Evolutionary conservation across 2,888 invertebrate genomes (phyloP).

Genomic region (Metalampra italica): DNA sequence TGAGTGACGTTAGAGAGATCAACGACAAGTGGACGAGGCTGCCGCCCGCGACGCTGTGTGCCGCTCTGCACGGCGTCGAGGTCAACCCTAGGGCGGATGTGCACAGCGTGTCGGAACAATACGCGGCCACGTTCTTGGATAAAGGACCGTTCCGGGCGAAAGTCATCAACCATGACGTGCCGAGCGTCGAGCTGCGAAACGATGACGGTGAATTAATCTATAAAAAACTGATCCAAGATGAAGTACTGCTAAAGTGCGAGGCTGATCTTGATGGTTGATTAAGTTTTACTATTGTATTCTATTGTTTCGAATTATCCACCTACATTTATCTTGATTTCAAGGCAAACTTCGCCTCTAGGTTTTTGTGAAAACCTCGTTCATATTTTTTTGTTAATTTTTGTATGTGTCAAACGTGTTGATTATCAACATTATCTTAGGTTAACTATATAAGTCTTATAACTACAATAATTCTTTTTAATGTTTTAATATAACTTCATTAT

Average conservation of each 20-base stretch:
- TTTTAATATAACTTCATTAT: neutral
- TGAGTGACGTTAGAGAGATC: constrained; percentile 67
- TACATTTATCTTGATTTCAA: too few species aligned
- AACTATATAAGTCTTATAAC: too few species aligned
- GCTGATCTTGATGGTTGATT: neutral
- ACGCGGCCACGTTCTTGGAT: constrained; percentile 41
- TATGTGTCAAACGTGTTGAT: too few species aligned
- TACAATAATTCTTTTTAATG: too few species aligned
- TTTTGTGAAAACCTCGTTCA: too few species aligned
- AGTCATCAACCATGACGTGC: constrained; percentile 35
- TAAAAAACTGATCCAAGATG: constrained; percentile 43
- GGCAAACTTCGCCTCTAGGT: too few species aligned
- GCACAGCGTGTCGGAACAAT: constrained; percentile 41
- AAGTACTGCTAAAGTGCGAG: constrained; percentile 21
- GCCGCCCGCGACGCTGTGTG: constrained; percentile 74
- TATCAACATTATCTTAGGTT: too few species aligned
- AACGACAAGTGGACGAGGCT: constrained; percentile 65
- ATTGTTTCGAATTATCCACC: too few species aligned
- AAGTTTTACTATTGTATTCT: neutral
- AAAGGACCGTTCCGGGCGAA: constrained; percentile 52
- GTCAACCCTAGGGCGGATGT: constrained; percentile 47
- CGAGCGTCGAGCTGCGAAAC: constrained; percentile 51
- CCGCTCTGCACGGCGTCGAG: constrained; percentile 56
- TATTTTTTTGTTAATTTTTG: too few species aligned
- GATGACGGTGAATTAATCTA: constrained; percentile 42